These are phyloP conservation scores for Gambelia wislizenii DNA, from an alignment of 2,797 vertebrate genomes.

Conservation along the genomic window DNA sequence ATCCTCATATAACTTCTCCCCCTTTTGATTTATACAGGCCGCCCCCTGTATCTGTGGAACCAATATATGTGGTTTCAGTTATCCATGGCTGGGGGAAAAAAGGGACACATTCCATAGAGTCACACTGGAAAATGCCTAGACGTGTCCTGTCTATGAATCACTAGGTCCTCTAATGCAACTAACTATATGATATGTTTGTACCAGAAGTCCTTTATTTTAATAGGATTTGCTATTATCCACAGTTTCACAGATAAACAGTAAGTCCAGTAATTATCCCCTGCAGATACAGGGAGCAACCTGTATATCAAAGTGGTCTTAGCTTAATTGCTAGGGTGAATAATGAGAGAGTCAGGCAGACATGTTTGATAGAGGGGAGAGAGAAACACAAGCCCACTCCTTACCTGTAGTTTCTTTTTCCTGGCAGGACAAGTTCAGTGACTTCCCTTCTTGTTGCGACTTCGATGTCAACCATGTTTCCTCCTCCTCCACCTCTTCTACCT, in stretches of 20 bases:
- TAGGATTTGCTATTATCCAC: too few relatives aligned
- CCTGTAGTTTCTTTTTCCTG: neutral
- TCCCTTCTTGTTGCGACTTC: neutral
- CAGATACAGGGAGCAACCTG: too few relatives aligned
- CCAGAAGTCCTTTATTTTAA: too few relatives aligned
- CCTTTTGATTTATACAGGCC: neutral
- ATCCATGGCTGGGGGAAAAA: too few relatives aligned
- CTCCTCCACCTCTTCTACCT: conserved; percentile 18
- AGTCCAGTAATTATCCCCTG: too few relatives aligned
- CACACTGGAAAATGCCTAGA: too few relatives aligned
- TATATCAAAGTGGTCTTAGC: neutral
- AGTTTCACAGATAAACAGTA: too few relatives aligned
- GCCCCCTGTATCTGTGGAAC: neutral
- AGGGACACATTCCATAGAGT: too few relatives aligned
- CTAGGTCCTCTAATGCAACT: too few relatives aligned
- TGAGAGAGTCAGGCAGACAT: neutral
- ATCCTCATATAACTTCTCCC: neutral
- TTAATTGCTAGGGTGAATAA: neutral
- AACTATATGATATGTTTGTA: too few relatives aligned
- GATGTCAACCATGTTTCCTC: neutral
- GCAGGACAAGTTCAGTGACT: neutral
- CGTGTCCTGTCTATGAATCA: too few relatives aligned
- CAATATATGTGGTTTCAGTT: too few relatives aligned
- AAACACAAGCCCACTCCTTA: neutral
- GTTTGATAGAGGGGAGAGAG: neutral